phyloP scores from a whole-genome alignment of 2,113 vertebrate species.

The Paramisgurnus dabryanus region DNA sequence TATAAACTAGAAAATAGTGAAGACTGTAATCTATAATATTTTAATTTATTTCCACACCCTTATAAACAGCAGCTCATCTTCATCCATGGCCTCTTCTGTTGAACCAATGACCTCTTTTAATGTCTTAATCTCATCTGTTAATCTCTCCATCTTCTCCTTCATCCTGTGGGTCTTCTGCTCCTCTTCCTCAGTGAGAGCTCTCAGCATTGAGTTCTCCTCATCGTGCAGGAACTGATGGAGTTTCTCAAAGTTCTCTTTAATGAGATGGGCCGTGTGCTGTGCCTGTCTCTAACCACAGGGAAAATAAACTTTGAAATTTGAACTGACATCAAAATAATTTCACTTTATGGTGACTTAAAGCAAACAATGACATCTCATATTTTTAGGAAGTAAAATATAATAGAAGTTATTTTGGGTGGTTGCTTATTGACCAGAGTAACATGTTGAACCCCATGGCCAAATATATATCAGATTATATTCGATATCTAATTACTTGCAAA shows the following conservation, averaged over 20 bases:
- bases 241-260: constrained; percentile 64
- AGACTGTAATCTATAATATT: background rate
- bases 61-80: constrained; percentile 52
- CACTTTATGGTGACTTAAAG: no score
- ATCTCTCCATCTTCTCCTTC: constrained; percentile 53
- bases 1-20: background rate
- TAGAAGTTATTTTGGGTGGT: no score
- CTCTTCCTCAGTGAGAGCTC: constrained; percentile 60
- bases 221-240: constrained; percentile 63
- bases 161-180: constrained; percentile 60
- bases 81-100: constrained; percentile 53
- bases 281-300: constrained; percentile 54
- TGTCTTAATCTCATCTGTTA: constrained; percentile 49
- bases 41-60: constrained; percentile 46
- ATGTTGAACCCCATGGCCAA: no score
- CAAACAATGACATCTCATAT: no score
- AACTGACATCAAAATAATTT: no score
- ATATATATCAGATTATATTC: no score
- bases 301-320: background rate
- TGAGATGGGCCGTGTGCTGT: constrained; percentile 46
- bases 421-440: no score
- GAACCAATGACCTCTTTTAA: constrained; percentile 50
- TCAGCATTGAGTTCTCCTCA: constrained; percentile 54
- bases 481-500: no score
- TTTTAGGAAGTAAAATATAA: no score